These are phyloP conservation scores for Philotrypesis tridentata DNA, from an alignment of 1,140 invertebrate species.

Conservation along the genomic window DNA sequence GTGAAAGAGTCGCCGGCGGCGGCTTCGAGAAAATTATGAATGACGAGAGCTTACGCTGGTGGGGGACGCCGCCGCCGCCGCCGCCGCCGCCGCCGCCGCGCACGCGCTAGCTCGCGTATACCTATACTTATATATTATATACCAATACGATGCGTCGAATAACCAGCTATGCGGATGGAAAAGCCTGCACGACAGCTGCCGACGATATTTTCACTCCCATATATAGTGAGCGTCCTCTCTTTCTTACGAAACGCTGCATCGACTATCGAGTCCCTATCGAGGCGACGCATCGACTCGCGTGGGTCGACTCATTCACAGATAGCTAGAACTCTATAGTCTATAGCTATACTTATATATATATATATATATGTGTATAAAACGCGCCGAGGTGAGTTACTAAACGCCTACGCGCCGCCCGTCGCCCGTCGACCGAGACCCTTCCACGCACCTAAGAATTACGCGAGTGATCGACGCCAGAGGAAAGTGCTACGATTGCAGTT, in stretches of 20 bases:
- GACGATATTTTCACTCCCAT: conserved; percentile 13
- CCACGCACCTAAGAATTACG: neutral
- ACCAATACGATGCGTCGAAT: neutral
- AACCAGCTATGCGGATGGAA: too few relatives aligned
- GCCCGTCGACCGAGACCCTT: neutral
- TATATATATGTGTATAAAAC: neutral
- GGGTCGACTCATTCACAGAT: conserved; percentile 23
- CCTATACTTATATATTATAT: too few relatives aligned
- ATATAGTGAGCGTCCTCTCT: neutral
- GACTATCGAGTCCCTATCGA: neutral
- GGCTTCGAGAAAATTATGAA: conserved; percentile 21
- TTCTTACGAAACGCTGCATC: conserved; percentile 3
- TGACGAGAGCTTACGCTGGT: neutral
- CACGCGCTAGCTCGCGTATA: too few relatives aligned
- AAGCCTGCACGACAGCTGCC: neutral
- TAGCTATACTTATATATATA: too few relatives aligned
- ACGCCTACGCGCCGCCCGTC: neutral
- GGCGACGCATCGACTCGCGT: conserved; percentile 13
- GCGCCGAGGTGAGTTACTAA: too few relatives aligned
- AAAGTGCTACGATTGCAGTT: neutral
- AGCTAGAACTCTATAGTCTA: too few relatives aligned
- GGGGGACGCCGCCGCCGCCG: too few relatives aligned
- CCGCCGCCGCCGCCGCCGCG: too few relatives aligned
- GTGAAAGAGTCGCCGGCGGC: conserved; percentile 19
- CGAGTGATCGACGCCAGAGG: neutral